phyloP scores from a whole-genome alignment of 2,113 vertebrate genomes.

The Xyliphius kryptos region DNA sequence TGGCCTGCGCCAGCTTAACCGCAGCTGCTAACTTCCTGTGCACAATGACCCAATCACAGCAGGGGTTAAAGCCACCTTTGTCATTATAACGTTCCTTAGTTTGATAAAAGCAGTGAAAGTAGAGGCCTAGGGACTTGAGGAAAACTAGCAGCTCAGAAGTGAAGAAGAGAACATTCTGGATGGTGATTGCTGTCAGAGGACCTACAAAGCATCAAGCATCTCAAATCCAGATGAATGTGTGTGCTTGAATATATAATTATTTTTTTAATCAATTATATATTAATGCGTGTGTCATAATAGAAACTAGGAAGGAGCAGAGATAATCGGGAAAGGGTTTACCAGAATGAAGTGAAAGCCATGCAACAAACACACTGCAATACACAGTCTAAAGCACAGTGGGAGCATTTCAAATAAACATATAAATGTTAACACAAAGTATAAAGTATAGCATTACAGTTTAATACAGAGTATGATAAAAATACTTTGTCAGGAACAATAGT shows the following conservation, averaged over 20 bases:
- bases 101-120: constrained; percentile 27
- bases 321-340: too few relatives aligned
- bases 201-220: neutral
- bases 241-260: neutral
- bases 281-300: too few relatives aligned
- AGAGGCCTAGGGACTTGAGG: neutral
- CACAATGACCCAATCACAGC: constrained; percentile 66
- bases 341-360: too few relatives aligned
- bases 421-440: too few relatives aligned
- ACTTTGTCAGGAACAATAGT: too few relatives aligned
- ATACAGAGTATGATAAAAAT: too few relatives aligned
- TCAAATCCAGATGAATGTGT: neutral
- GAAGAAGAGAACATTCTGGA: neutral
- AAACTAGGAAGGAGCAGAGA: too few relatives aligned
- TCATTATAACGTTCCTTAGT: constrained; percentile 29
- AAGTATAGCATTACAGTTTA: too few relatives aligned
- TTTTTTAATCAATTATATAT: too few relatives aligned
- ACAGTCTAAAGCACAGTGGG: too few relatives aligned
- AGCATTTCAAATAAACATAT: too few relatives aligned
- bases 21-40: constrained; percentile 95
- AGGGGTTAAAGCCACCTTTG: constrained; percentile 48
- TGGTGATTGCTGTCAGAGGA: neutral
- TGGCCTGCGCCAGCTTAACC: constrained; percentile 90
- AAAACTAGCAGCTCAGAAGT: neutral
- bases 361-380: too few relatives aligned